Percentiles rank a stretch among this genome's conserved stretches.
phyloP scores from a whole-genome alignment of 2,888 invertebrate genomes.

The Belgica antarctica region DNA sequence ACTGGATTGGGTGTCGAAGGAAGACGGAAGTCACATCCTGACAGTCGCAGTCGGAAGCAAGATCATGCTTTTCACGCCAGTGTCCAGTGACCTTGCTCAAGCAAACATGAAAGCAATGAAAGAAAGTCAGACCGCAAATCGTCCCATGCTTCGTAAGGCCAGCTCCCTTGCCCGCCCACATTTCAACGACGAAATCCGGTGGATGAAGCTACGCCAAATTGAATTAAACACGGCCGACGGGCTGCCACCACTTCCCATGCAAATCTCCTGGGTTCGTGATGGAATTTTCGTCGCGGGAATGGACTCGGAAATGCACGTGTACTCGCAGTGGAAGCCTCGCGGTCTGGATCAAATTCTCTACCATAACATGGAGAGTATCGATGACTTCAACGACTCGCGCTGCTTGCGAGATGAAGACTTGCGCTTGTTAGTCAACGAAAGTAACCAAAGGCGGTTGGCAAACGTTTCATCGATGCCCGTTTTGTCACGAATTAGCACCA shows the following conservation, averaged over 20 bases:
- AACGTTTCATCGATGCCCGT: slow-evolving; percentile 77
- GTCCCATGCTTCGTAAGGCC: slow-evolving; percentile 84
- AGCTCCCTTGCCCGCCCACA: slow-evolving; percentile 87
- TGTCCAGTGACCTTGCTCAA: slow-evolving; percentile 91
- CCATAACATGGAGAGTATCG: slow-evolving; percentile 60
- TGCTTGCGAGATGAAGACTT: slow-evolving; percentile 71
- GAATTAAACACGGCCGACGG: slow-evolving; percentile 92
- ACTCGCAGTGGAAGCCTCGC: slow-evolving; percentile 91
- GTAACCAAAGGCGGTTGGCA: slow-evolving; percentile 65
- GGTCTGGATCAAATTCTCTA: slow-evolving; percentile 28
- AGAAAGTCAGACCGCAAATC: slow-evolving; percentile 77
- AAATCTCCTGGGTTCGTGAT: slow-evolving; percentile 97
- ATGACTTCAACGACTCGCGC: slow-evolving; percentile 65
- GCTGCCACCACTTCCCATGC: slow-evolving; percentile 94
- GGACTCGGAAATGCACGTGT: slow-evolving; percentile 99
- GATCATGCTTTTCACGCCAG: slow-evolving; percentile 87
- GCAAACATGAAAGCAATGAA: slow-evolving; percentile 91
- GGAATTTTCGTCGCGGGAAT: slow-evolving; percentile 97
- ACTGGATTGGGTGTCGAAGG: slow-evolving; percentile 98
- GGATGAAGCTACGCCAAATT: slow-evolving; percentile 93
- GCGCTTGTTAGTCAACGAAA: slow-evolving; percentile 64
- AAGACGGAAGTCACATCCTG: slow-evolving; percentile 96
- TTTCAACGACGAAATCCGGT: slow-evolving; percentile 88
- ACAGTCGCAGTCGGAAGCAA: slow-evolving; percentile 95
- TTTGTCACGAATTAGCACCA: slow-evolving; percentile 77